These are phyloP conservation scores for Puffinus mauretanicus DNA, from an alignment of 2,113 vertebrate species.

Conservation along the genomic window DNA sequence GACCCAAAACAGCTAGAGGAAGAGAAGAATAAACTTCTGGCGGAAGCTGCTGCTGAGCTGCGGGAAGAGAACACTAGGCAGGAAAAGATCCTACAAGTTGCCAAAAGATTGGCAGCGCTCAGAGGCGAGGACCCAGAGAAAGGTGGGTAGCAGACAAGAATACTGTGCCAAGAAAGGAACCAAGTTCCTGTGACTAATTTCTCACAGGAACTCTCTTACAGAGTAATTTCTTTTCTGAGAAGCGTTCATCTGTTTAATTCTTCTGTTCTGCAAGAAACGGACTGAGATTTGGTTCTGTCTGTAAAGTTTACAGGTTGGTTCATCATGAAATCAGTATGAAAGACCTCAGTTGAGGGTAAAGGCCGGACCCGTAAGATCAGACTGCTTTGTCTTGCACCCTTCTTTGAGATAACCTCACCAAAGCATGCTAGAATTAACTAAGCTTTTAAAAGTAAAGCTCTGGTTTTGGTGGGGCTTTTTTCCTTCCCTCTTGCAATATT, in stretches of 20 bases:
- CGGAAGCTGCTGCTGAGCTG: constrained; percentile 84
- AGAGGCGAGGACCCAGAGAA: constrained; percentile 87
- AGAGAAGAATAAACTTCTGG: constrained; percentile 84
- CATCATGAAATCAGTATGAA: not conserved
- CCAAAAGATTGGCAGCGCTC: constrained; percentile 85
- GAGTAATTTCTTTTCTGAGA: not conserved
- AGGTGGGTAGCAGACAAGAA: constrained; percentile 69
- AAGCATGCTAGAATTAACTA: no score
- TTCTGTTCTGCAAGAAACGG: not conserved
- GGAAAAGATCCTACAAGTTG: constrained; percentile 83
- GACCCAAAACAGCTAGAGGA: constrained; percentile 78
- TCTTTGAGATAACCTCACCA: not conserved
- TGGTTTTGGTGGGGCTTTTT: not conserved
- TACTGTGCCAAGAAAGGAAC: not conserved
- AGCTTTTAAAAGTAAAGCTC: not conserved
- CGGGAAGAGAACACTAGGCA: constrained; percentile 80
- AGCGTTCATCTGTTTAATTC: not conserved
- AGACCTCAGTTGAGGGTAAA: not conserved
- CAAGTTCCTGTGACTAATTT: not conserved
- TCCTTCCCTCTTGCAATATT: not conserved
- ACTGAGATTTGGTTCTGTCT: not conserved
- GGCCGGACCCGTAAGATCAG: not conserved
- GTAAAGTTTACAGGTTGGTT: not conserved
- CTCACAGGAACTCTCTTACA: not conserved
- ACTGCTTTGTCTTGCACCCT: not conserved